These are phyloP conservation scores for Acleris sparsana DNA, from an alignment of 2,888 invertebrate species.

Conservation along the genomic window DNA sequence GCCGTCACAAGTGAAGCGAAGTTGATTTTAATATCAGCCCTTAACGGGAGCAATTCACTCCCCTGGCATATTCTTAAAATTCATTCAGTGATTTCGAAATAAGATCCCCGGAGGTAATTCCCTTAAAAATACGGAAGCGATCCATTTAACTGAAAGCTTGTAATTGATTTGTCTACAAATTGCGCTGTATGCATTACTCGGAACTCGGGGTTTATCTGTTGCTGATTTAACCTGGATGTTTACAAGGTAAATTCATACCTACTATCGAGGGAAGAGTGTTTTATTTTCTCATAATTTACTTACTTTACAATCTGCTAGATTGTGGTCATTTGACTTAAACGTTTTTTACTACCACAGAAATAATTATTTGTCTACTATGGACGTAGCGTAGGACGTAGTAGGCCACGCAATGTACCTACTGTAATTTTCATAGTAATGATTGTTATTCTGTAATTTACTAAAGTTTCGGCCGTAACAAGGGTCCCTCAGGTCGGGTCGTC, in stretches of 20 bases:
- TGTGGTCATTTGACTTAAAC: no score
- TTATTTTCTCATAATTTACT: no score
- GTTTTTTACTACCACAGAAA: no score
- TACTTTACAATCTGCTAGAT: no score
- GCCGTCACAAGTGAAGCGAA: slow-evolving; percentile 19
- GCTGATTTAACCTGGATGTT: not conserved
- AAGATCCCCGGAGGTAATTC: not conserved
- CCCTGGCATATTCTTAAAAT: slow-evolving; percentile 2
- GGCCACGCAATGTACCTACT: no score
- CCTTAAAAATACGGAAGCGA: not conserved
- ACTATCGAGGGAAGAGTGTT: no score
- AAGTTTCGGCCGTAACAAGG: slow-evolving; percentile 7
- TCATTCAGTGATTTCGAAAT: slow-evolving; percentile 5
- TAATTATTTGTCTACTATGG: no score
- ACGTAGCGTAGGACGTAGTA: no score
- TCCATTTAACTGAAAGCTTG: slow-evolving; percentile 14
- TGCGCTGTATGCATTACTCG: not conserved
- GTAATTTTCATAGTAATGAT: not conserved
- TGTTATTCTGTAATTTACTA: slow-evolving; percentile 16
- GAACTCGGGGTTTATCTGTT: not conserved
- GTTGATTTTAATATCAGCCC: slow-evolving; percentile 16
- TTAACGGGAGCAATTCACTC: slow-evolving; percentile 10
- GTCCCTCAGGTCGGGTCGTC: slow-evolving; percentile 10
- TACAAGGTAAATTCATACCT: no score
- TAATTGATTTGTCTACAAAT: slow-evolving; percentile 7